Percentiles rank a stretch among this genome's conserved stretches.
Evolutionary conservation across 2,113 vertebrate species (phyloP).

Genomic region (Halichoerus grypus): DNA sequence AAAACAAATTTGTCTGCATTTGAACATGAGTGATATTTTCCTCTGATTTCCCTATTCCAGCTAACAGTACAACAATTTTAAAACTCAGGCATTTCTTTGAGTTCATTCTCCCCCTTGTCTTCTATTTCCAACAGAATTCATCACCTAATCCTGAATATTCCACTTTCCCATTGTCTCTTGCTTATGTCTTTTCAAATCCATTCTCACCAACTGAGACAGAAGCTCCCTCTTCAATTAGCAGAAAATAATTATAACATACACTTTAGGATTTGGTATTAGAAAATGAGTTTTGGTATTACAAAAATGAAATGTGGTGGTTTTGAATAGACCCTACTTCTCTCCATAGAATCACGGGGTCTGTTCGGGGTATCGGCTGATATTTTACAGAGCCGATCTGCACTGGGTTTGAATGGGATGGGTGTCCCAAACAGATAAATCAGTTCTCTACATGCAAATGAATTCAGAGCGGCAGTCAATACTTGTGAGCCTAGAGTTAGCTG

Average conservation of each 20-base stretch:
- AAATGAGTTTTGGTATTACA: conserved; percentile 34
- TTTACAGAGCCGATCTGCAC: background rate
- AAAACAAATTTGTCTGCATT: background rate
- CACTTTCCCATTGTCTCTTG: conserved; percentile 14
- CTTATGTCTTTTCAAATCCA: conserved; percentile 25
- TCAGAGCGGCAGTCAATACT: background rate
- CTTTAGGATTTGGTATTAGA: background rate
- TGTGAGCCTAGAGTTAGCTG: background rate
- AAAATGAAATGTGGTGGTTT: background rate
- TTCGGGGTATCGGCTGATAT: background rate
- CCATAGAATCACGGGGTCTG: background rate
- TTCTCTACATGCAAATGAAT: background rate
- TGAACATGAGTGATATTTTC: conserved; percentile 3
- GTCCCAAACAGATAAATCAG: background rate
- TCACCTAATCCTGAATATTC: background rate
- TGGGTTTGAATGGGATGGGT: background rate
- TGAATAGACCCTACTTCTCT: background rate
- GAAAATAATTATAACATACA: conserved; percentile 27
- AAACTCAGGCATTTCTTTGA: background rate
- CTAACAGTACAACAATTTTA: background rate
- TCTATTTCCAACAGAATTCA: conserved; percentile 25
- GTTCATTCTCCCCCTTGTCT: background rate
- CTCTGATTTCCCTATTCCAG: conserved; percentile 15
- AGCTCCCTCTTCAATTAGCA: background rate
- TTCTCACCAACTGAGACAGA: background rate